These are phyloP conservation scores for Littorina saxatilis DNA, from an alignment of 1,140 invertebrate species.

Conservation along the genomic window DNA sequence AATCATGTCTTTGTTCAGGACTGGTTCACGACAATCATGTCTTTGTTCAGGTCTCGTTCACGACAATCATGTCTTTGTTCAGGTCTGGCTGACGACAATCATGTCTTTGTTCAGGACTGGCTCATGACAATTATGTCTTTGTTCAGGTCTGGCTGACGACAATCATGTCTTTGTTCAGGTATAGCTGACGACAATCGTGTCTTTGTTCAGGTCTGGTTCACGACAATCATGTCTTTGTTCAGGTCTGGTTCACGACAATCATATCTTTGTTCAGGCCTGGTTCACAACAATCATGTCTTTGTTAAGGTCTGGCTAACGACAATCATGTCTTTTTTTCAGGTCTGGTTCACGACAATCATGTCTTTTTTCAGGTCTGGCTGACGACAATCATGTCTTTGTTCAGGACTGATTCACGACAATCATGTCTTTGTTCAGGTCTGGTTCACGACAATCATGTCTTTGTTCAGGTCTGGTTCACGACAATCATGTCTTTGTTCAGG, in stretches of 20 bases:
- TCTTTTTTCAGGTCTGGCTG: conserved; percentile 8
- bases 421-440: conserved; percentile 9
- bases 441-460: conserved; percentile 4
- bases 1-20: neutral
- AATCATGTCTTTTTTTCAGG: neutral
- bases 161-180: no score
- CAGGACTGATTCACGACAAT: conserved; percentile 15
- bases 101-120: no score
- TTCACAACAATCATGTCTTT: neutral
- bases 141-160: neutral
- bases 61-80: no score
- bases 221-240: conserved; percentile 19
- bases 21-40: no score
- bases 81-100: no score
- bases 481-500: neutral
- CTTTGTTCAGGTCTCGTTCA: no score
- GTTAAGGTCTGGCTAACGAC: neutral
- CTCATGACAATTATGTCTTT: no score
- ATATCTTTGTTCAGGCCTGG: no score
- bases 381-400: no score
- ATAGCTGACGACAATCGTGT: no score
- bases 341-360: neutral
- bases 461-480: conserved; percentile 12
- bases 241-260: no score
- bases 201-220: neutral